Conservation (phyloP, 1,140 invertebrate species). For the Zaprionus vittiger region DNA sequence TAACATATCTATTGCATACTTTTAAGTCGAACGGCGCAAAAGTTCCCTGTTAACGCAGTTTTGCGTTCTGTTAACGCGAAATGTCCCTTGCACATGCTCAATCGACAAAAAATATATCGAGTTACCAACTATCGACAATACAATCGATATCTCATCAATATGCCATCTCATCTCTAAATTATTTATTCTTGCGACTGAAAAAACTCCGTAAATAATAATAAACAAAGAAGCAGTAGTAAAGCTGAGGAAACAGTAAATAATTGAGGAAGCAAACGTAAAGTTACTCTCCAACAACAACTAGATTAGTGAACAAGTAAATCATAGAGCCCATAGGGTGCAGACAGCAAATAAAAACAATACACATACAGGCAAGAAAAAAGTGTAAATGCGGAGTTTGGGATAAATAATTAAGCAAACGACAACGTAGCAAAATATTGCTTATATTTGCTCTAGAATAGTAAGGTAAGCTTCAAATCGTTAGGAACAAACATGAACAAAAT, state of each 20-base stretch:
- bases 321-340: slow-evolving; percentile 5
- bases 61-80: no score
- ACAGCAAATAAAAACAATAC: slow-evolving; percentile 9
- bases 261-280: not conserved
- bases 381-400: not conserved
- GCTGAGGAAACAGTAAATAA: not conserved
- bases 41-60: no score
- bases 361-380: not conserved
- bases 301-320: not conserved
- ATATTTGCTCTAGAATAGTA: not conserved
- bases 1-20: no score
- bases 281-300: not conserved
- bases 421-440: not conserved
- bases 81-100: not conserved
- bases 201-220: slow-evolving; percentile 9
- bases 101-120: not conserved
- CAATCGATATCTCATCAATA: not conserved
- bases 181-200: slow-evolving; percentile 5
- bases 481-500: not conserved
- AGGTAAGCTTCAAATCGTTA: slow-evolving; percentile 10
- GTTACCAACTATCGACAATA: not conserved
- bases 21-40: no score
- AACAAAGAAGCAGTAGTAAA: not conserved
- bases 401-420: slow-evolving; percentile 17
- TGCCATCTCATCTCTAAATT: not conserved